phyloP scores from a whole-genome alignment of 2,797 vertebrate species.

The Odontamblyopus lacepedii region DNA sequence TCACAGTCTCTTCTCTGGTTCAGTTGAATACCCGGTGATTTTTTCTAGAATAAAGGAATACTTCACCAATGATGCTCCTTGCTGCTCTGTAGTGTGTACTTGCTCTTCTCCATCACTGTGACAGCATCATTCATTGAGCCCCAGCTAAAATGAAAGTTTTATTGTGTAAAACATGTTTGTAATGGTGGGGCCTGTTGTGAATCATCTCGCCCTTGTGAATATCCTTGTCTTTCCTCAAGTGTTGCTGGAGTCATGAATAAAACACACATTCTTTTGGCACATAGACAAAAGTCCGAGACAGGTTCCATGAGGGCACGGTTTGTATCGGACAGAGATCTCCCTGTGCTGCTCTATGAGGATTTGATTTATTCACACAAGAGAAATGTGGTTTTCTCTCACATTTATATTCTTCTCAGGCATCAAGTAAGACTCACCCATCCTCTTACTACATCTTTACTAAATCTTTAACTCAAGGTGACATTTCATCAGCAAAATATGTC shows the following conservation, averaged over 20 bases:
- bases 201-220: background rate
- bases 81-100: background rate
- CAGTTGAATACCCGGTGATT: too few relatives aligned
- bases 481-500: too few relatives aligned
- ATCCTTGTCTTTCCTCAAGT: background rate
- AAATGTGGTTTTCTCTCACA: background rate
- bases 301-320: background rate
- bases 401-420: background rate
- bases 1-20: background rate
- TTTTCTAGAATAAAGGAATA: background rate
- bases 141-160: background rate
- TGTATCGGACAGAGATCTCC: background rate
- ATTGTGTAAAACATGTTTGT: background rate
- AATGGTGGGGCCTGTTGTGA: background rate
- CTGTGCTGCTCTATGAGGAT: background rate
- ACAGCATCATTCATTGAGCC: background rate
- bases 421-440: background rate
- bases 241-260: slow-evolving; percentile 2
- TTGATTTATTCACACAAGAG: background rate
- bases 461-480: too few relatives aligned
- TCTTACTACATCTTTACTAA: background rate
- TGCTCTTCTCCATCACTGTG: background rate
- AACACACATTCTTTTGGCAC: background rate
- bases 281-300: background rate
- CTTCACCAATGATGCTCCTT: background rate